Conservation (phyloP, 2,113 vertebrate species). For the Rhodinocichla rosea region DNA sequence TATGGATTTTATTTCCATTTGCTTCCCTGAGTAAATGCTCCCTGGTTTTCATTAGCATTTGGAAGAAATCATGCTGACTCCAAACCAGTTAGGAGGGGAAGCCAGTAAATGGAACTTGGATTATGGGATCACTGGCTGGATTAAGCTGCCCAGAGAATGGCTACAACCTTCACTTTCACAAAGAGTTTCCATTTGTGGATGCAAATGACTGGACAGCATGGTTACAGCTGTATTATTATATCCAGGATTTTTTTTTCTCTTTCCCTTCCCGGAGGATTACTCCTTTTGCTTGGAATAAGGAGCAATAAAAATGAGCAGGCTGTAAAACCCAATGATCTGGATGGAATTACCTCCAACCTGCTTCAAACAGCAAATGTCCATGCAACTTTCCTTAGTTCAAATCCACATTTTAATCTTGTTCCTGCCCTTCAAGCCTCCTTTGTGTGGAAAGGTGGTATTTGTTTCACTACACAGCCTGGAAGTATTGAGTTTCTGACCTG, state of each 20-base stretch:
- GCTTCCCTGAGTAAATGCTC: neutral
- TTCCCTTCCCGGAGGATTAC: neutral
- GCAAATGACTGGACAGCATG: neutral
- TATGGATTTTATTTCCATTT: conserved; percentile 9
- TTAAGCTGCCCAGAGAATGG: neutral
- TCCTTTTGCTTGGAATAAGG: neutral
- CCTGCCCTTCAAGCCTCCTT: neutral
- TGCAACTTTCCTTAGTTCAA: neutral
- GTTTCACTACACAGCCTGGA: neutral
- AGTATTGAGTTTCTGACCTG: neutral
- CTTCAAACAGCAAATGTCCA: neutral
- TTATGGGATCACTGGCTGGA: conserved; percentile 48
- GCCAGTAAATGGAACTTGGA: conserved; percentile 23
- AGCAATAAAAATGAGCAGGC: neutral
- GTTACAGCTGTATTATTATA: neutral
- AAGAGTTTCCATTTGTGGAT: neutral
- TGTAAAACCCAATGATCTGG: neutral
- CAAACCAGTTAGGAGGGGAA: conserved; percentile 4
- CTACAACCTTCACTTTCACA: conserved; percentile 1
- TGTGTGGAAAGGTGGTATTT: neutral
- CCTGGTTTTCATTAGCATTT: conserved; percentile 29
- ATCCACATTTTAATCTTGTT: neutral
- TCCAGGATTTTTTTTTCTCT: neutral
- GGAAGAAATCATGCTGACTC: neutral
- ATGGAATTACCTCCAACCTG: neutral